A percentile compares a stretch with the other conserved stretches of the same genome.
These are phyloP conservation scores for Lordiphosa fenestrarum DNA, from an alignment of 2,888 invertebrate species.

Conservation along the genomic window DNA sequence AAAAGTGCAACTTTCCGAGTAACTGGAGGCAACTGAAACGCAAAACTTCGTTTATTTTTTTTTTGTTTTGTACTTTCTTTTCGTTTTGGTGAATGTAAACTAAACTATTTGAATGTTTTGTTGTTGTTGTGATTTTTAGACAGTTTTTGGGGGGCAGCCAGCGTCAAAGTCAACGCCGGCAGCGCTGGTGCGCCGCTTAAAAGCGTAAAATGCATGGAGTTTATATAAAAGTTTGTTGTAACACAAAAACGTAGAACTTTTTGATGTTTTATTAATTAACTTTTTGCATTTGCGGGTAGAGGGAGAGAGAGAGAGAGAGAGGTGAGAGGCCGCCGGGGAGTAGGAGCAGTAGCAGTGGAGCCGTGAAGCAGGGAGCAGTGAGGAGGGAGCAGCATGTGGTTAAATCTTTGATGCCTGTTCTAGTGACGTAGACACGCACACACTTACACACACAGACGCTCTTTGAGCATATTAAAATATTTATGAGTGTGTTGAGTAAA, in stretches of 20 bases:
- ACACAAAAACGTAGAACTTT: slow-evolving; percentile 72
- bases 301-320: neutral
- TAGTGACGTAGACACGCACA: slow-evolving; percentile 62
- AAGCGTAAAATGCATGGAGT: slow-evolving; percentile 69
- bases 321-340: neutral
- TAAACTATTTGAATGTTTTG: slow-evolving; percentile 45
- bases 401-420: slow-evolving; percentile 72
- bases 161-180: slow-evolving; percentile 36
- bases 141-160: slow-evolving; percentile 36
- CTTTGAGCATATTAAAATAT: slow-evolving; percentile 66
- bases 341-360: neutral
- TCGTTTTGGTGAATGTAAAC: slow-evolving; percentile 30
- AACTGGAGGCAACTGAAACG: slow-evolving; percentile 19
- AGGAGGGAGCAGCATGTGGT: slow-evolving; percentile 52
- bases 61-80: neutral
- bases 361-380: too few species aligned
- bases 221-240: slow-evolving; percentile 70
- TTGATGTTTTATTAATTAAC: slow-evolving; percentile 74
- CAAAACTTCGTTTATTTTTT: slow-evolving; percentile 8
- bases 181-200: slow-evolving; percentile 29
- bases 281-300: slow-evolving; percentile 55
- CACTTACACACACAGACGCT: slow-evolving; percentile 25
- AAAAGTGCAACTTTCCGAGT: slow-evolving; percentile 21
- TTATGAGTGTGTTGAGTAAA: slow-evolving; percentile 37
- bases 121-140: slow-evolving; percentile 31